These are phyloP conservation scores for Drosophila diplacantha DNA, from an alignment of 2,888 invertebrate species.

Conservation along the genomic window DNA sequence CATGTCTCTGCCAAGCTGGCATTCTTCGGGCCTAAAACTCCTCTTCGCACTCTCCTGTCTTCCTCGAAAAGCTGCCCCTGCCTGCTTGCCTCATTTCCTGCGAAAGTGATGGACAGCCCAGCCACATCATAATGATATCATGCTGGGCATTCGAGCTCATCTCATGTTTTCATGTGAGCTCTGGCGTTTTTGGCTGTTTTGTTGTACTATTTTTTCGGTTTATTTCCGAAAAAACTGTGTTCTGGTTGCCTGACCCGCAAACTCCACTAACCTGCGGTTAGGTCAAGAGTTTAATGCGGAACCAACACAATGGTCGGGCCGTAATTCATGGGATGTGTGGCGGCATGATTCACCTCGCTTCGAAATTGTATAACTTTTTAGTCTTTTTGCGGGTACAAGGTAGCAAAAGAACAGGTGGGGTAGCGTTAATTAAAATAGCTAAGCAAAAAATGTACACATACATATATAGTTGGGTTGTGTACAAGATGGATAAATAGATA, in stretches of 20 bases:
- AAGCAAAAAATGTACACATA: background rate
- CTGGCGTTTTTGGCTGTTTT: constrained; percentile 26
- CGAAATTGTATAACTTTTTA: constrained; percentile 10
- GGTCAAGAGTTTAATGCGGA: constrained; percentile 43
- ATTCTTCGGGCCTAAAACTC: constrained; percentile 42
- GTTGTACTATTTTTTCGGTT: constrained; percentile 20
- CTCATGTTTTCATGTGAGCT: constrained; percentile 21
- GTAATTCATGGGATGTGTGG: constrained; percentile 26
- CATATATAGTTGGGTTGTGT: background rate
- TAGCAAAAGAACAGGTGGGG: constrained; percentile 14
- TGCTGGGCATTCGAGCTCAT: constrained; percentile 45
- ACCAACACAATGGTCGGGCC: constrained; percentile 28
- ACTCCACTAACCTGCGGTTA: constrained; percentile 32
- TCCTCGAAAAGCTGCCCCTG: constrained; percentile 17
- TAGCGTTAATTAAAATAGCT: constrained; percentile 14
- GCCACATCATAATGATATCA: constrained; percentile 60
- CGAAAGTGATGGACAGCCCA: constrained; percentile 60
- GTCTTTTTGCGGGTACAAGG: constrained; percentile 11
- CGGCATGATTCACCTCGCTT: constrained; percentile 16
- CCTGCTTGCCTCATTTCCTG: constrained; percentile 64
- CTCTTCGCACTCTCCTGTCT: constrained; percentile 15
- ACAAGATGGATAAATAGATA: constrained; percentile 5
- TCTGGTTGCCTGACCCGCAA: constrained; percentile 40
- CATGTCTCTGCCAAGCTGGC: constrained; percentile 47
- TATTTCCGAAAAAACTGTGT: constrained; percentile 33